A percentile compares a stretch with the other conserved stretches of the same genome.
These are phyloP conservation scores for Zaprionus ghesquierei DNA, from an alignment of 1,140 invertebrate species.

Conservation along the genomic window DNA sequence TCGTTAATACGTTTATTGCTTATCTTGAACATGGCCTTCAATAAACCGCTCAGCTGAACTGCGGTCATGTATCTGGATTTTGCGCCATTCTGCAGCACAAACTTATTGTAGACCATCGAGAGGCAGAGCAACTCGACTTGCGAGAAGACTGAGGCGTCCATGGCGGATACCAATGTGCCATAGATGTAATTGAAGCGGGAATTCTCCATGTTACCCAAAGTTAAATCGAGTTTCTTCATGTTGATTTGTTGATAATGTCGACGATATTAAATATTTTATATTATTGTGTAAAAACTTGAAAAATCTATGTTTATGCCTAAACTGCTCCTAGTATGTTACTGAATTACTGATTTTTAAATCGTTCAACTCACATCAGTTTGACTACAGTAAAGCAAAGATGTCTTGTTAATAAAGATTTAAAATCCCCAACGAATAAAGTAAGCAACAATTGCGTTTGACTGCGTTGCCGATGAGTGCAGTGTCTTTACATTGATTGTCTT, in stretches of 20 bases:
- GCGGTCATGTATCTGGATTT: slow-evolving; percentile 39
- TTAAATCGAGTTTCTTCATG: slow-evolving; percentile 53
- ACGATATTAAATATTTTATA: too few species aligned
- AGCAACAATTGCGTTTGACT: too few species aligned
- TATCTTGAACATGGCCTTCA: slow-evolving; percentile 36
- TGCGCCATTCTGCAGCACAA: slow-evolving; percentile 46
- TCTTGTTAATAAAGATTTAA: too few species aligned
- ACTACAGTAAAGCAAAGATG: too few species aligned
- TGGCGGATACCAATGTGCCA: neutral
- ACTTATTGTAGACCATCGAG: slow-evolving; percentile 54
- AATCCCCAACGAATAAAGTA: too few species aligned
- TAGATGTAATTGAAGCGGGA: slow-evolving; percentile 58
- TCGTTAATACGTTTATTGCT: slow-evolving; percentile 21
- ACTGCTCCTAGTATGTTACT: too few species aligned
- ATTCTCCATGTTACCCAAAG: slow-evolving; percentile 55
- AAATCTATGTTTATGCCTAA: too few species aligned
- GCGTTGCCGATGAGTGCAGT: too few species aligned
- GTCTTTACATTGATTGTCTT: too few species aligned
- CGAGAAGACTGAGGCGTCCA: slow-evolving; percentile 24
- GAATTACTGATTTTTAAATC: too few species aligned
- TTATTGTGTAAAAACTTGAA: too few species aligned
- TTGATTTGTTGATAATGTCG: neutral
- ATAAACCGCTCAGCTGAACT: slow-evolving; percentile 11
- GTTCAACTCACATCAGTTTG: too few species aligned
- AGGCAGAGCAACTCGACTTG: slow-evolving; percentile 31